A percentile compares a stretch with the other conserved stretches of the same genome.
Conservation (phyloP, 1,140 invertebrate genomes). For the Drosophila sp. region DNA sequence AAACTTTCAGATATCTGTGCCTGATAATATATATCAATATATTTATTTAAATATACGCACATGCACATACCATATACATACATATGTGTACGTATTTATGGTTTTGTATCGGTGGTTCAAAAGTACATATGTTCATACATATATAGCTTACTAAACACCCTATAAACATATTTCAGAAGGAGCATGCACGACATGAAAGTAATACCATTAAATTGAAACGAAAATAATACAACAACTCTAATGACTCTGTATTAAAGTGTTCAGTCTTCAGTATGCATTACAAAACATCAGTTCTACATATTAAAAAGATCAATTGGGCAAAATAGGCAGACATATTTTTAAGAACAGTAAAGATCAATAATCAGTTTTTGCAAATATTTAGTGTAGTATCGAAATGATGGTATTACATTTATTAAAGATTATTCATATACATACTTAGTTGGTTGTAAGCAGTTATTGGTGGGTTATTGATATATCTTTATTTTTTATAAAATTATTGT, state of each 20-base stretch:
- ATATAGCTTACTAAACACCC: not conserved
- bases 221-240: not conserved
- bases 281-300: not conserved
- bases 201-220: not conserved
- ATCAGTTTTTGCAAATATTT: no score
- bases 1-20: no score
- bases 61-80: no score
- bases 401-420: not conserved
- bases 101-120: slow-evolving; percentile 35
- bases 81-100: not conserved
- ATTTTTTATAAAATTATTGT: not conserved
- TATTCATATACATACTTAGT: not conserved
- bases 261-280: slow-evolving; percentile 31
- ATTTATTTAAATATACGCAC: no score
- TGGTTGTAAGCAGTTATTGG: not conserved
- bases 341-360: no score
- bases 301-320: not conserved
- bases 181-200: not conserved
- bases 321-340: no score
- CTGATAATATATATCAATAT: no score
- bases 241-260: slow-evolving; percentile 1
- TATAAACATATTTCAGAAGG: no score
- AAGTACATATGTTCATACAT: slow-evolving; percentile 27
- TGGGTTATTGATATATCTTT: slow-evolving; percentile 1
- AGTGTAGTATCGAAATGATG: not conserved